Base-by-base conservation (phyloP, 2,797 vertebrate genomes). In the Hippopotamyrus pictus region DNA sequence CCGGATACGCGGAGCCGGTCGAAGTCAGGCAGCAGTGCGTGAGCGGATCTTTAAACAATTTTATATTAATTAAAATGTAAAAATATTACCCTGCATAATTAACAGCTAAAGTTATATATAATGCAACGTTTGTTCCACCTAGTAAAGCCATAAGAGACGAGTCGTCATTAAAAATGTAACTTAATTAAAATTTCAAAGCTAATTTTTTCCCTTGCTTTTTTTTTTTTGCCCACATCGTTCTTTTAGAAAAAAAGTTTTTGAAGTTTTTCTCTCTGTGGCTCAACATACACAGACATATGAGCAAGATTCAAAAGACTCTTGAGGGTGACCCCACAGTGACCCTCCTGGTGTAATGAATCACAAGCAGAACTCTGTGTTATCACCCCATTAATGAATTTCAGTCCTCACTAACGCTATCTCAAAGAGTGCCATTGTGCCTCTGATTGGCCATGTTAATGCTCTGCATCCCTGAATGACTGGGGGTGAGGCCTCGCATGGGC, bases 311-410 rank as follows among this genome's bases (percentile, higher is more conserved):
- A 79, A 79, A 44, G 73, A n/a, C 73, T 79, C 73, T 44, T 79
- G 17, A 79, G 73, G 73, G 3, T 79, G 73, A 79, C 73, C 73
- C 73, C 37, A 19, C 37, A 44, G 73, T 79, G 73, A 79, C 73
- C 37, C 73, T 17, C 73, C 73, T n/a, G 73, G 73, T 44, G 73
- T 79, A 79, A 79, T 79, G 73, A 79, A 79, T 79, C 73, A 79
- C 73, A 79, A 79, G 37, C 73, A 79, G 73, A 79, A 44, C 17
- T 41, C 73, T 79, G 73, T 79, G 73, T 79, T 79, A 79, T 79
- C 73, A 44, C 33, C 73, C 73, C 73, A 79, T 79, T 79, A 79
- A 79, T 79, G 73, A 79, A 79, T 79, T 79, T 79, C 73, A 44
- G 73, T n/a, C 37, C 37, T 79, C 73, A n/a, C 73, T 79, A 44